Percentiles rank a stretch among this genome's conserved stretches.
phyloP scores from a whole-genome alignment of 2,797 vertebrate species.

The Tympanoctomys barrerae region DNA sequence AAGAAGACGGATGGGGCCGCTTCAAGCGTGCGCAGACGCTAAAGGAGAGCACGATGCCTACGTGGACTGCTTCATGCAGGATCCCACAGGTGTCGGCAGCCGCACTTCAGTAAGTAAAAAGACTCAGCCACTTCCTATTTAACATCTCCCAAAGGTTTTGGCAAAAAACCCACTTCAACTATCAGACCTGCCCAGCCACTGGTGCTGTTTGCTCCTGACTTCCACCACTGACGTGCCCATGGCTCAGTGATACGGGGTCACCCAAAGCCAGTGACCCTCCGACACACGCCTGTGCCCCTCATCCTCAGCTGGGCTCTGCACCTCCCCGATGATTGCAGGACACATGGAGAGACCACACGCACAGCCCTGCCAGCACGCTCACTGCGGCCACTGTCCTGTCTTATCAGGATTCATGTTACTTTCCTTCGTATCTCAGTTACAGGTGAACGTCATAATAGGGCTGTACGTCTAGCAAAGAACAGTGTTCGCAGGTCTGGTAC shows the following conservation, averaged over 20 bases:
- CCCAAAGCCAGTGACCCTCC: neutral
- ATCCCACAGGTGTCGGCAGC: neutral
- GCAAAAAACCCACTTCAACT: neutral
- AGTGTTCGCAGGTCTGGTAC: neutral
- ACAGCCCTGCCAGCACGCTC: too few species aligned
- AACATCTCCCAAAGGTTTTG: neutral
- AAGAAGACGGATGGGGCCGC: neutral
- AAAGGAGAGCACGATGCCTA: neutral
- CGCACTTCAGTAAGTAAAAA: neutral
- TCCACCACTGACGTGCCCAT: neutral
- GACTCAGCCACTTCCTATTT: neutral
- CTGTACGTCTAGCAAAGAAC: neutral
- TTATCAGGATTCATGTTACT: neutral
- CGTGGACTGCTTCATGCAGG: neutral
- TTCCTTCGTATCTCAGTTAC: neutral
- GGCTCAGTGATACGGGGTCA: neutral
- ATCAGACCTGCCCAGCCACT: neutral
- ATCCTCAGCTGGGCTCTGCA: neutral
- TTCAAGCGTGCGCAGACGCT: neutral
- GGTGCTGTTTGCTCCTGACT: neutral
- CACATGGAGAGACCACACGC: neutral
- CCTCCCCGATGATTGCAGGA: too few species aligned
- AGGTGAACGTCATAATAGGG: neutral
- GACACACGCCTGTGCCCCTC: neutral
- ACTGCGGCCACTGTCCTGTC: neutral